These are phyloP conservation scores for Apostichopus japonicus DNA, from an alignment of 35 echinoderm and acorn worm genomes.

Conservation along the genomic window DNA sequence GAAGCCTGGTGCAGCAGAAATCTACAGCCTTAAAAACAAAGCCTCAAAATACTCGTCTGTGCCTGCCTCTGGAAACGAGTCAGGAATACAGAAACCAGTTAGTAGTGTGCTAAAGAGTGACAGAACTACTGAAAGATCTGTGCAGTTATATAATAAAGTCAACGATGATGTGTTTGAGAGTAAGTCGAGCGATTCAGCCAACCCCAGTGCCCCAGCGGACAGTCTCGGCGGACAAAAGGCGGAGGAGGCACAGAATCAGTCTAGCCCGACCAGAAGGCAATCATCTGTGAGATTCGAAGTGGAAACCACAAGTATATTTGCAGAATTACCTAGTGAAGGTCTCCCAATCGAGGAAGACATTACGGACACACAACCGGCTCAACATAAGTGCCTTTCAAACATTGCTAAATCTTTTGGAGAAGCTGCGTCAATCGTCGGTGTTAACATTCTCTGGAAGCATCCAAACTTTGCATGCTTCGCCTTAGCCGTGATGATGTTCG, in stretches of 20 bases:
- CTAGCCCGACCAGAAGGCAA: background rate
- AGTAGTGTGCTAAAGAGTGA: too few relatives aligned
- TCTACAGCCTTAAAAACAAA: background rate
- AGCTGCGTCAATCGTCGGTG: background rate
- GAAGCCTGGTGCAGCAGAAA: slow-evolving; percentile 24
- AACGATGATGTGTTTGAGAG: slow-evolving; percentile 18
- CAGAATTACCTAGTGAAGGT: background rate
- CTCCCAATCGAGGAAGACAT: background rate
- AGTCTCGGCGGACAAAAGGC: too few relatives aligned
- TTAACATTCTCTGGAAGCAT: slow-evolving; percentile 44
- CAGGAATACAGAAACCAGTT: too few relatives aligned
- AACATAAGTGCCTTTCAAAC: background rate
- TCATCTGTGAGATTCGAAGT: slow-evolving; percentile 15
- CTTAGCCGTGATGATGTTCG: slow-evolving; percentile 56
- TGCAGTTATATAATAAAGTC: too few relatives aligned
- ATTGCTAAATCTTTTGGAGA: background rate
- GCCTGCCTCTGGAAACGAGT: background rate
- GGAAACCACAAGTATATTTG: background rate
- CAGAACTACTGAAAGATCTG: too few relatives aligned
- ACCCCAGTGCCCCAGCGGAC: too few relatives aligned
- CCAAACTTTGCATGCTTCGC: slow-evolving; percentile 39
- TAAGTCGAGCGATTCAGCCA: background rate
- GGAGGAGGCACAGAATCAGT: background rate
- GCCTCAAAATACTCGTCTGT: background rate
- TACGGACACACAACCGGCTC: background rate